phyloP scores from a whole-genome alignment of 2,113 vertebrate genomes.

The Atherinomorus stipes region DNA sequence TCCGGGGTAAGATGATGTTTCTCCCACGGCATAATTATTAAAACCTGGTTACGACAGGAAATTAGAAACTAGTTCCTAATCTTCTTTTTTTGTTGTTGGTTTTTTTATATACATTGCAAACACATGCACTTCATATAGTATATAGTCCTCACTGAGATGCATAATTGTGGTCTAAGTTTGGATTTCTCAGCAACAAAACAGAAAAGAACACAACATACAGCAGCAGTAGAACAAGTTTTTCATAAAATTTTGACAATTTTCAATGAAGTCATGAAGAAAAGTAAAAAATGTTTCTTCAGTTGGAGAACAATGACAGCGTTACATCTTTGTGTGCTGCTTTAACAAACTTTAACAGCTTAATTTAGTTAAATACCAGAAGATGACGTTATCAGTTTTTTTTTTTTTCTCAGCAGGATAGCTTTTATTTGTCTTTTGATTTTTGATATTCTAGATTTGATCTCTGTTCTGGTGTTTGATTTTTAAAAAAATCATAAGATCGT shows the following conservation, averaged over 20 bases:
- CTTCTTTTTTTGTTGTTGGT: too few species aligned
- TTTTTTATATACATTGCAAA: neutral
- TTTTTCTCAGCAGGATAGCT: neutral
- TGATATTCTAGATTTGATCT: conserved; percentile 2
- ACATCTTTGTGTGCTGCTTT: neutral
- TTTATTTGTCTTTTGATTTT: neutral
- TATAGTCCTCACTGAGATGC: neutral
- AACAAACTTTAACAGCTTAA: conserved; percentile 20
- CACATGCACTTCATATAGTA: neutral
- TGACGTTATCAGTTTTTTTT: conserved; percentile 2
- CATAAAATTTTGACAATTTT: neutral
- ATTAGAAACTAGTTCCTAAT: neutral
- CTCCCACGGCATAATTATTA: neutral
- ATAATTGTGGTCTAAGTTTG: neutral
- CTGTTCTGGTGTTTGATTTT: neutral
- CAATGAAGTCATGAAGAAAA: neutral
- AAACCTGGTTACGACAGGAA: conserved; percentile 3
- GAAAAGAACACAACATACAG: neutral
- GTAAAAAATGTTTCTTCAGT: neutral
- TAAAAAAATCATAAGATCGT: neutral
- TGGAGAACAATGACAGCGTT: neutral
- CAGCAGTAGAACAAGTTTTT: neutral
- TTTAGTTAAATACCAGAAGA: conserved; percentile 21
- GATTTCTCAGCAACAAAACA: neutral
- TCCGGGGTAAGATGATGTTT: neutral